Percentiles rank a stretch among this genome's conserved stretches.
Conservation (phyloP, 2,113 vertebrate genomes). For the Cervus canadensis region DNA sequence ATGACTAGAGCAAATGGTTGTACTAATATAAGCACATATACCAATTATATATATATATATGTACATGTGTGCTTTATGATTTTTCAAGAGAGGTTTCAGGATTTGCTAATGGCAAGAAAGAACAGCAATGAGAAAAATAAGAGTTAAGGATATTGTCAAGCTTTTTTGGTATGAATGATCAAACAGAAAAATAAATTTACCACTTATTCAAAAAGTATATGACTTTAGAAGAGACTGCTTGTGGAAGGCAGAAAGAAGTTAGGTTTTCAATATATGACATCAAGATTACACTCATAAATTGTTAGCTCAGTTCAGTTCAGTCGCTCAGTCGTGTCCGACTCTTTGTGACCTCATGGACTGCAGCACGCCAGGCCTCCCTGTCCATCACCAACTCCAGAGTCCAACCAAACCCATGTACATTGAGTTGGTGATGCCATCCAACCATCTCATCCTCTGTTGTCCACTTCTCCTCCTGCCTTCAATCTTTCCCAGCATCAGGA, state of each 20-base stretch:
- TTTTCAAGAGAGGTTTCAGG: neutral
- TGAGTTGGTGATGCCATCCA: neutral
- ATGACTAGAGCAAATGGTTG: neutral
- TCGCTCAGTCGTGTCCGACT: rapidly evolving
- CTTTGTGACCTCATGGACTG: rapidly evolving
- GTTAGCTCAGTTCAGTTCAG: neutral
- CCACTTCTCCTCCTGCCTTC: neutral
- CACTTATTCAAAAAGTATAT: neutral
- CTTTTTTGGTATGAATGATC: neutral
- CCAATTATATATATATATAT: neutral
- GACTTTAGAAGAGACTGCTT: neutral
- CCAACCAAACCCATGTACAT: neutral
- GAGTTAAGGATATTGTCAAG: neutral
- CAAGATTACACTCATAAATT: neutral
- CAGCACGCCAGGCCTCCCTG: neutral
- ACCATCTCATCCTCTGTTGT: neutral
- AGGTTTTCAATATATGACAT: neutral
- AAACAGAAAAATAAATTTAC: neutral
- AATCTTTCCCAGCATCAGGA: neutral
- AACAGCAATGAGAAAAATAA: neutral
- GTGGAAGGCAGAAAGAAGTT: neutral
- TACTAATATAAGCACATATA: neutral
- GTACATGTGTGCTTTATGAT: neutral
- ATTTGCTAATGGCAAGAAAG: neutral
- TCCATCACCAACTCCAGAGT: neutral